Conservation (phyloP, 1,140 invertebrate species). For the Muscidifurax raptorellus region DNA sequence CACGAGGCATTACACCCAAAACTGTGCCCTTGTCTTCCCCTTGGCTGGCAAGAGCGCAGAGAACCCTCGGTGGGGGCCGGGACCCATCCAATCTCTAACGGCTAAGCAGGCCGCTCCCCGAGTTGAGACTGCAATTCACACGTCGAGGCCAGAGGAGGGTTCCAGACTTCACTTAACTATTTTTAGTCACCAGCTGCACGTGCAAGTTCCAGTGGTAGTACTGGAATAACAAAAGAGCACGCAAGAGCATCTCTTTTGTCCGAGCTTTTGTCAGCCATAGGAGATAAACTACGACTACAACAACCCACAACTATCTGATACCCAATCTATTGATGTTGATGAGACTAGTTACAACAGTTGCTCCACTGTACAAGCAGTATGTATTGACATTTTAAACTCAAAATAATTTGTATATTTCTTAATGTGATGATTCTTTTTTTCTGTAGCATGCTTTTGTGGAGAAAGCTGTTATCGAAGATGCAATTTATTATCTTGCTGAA, state of each 20-base stretch:
- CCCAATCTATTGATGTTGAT: conserved; percentile 93
- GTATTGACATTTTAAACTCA: conserved; percentile 58
- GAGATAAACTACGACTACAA: conserved; percentile 92
- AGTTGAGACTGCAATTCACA: no score
- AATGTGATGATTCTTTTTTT: conserved; percentile 50
- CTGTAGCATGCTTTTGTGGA: conserved; percentile 94
- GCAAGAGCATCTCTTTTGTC: conserved; percentile 95
- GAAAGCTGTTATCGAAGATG: conserved; percentile 98
- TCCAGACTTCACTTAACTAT: no score
- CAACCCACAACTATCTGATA: conserved; percentile 86
- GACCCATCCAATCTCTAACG: no score
- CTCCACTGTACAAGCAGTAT: conserved; percentile 96
- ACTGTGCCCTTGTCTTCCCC: no score
- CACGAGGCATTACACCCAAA: no score
- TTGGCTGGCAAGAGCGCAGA: no score
- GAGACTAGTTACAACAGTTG: conserved; percentile 97
- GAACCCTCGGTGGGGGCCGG: no score
- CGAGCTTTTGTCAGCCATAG: conserved; percentile 94
- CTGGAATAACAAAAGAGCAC: conserved; percentile 94
- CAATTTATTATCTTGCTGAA: conserved; percentile 99
- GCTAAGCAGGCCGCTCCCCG: no score
- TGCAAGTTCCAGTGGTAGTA: conserved; percentile 73
- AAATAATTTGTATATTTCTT: conserved; percentile 68
- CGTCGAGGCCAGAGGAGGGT: no score
- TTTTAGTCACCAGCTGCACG: conserved; percentile 74